phyloP scores from a whole-genome alignment of 2,888 invertebrate species.

The Leptinotarsa tumamoca region DNA sequence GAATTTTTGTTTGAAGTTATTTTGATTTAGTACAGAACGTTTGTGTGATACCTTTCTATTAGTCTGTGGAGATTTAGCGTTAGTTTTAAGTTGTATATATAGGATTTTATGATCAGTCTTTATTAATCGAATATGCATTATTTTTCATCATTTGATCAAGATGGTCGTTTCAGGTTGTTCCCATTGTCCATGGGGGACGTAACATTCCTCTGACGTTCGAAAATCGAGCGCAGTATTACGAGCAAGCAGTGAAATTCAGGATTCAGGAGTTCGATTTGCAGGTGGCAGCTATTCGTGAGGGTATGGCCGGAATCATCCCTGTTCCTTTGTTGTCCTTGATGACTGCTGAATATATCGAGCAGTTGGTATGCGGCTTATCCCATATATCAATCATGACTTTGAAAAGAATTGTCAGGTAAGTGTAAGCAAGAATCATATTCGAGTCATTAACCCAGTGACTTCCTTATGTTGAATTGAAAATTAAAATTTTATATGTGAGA shows the following conservation, averaged over 20 bases:
- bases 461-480: too few relatives aligned
- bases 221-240: slow-evolving; percentile 73
- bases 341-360: slow-evolving; percentile 72
- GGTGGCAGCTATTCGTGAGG: slow-evolving; percentile 72
- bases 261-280: slow-evolving; percentile 74
- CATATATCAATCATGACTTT: slow-evolving; percentile 72
- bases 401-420: slow-evolving; percentile 74
- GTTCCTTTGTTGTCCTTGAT: slow-evolving; percentile 73
- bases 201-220: slow-evolving; percentile 72
- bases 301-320: slow-evolving; percentile 75
- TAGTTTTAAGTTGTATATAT: too few relatives aligned
- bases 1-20: too few relatives aligned
- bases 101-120: background rate
- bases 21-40: too few relatives aligned
- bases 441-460: too few relatives aligned
- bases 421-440: background rate
- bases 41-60: too few relatives aligned
- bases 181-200: slow-evolving; percentile 73
- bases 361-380: slow-evolving; percentile 74
- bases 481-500: too few relatives aligned
- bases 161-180: slow-evolving; percentile 65
- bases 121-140: background rate
- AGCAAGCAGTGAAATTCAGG: slow-evolving; percentile 71
- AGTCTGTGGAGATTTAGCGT: too few relatives aligned
- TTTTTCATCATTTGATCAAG: background rate